Evolutionary conservation across 2,888 invertebrate genomes (phyloP).

Genomic region (Archaeoteleia sp.): DNA sequence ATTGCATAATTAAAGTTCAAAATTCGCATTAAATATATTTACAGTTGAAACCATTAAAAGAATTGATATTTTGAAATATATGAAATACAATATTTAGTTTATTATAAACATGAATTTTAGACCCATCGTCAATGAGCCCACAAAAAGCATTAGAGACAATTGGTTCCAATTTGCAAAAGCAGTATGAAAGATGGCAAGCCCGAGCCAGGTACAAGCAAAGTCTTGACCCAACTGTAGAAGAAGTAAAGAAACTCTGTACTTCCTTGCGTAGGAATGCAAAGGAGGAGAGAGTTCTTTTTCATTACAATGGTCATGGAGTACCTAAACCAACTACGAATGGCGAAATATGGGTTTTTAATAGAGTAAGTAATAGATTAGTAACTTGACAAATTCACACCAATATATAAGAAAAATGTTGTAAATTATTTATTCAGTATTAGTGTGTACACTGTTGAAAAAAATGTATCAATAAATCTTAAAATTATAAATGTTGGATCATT

Average conservation of each 20-base stretch:
- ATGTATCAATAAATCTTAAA: not conserved
- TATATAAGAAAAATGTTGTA: too few species aligned
- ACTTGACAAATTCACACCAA: not conserved
- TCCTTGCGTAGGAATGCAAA: conserved; percentile 97
- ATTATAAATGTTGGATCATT: too few species aligned
- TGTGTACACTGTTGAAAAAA: too few species aligned
- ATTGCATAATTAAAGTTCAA: too few species aligned
- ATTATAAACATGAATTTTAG: too few species aligned
- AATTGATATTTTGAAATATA: too few species aligned
- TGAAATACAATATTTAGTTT: not conserved
- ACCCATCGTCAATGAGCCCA: conserved; percentile 91
- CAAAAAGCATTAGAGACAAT: conserved; percentile 95
- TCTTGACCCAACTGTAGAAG: conserved; percentile 97
- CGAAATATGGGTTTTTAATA: conserved; percentile 99
- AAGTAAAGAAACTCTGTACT: conserved; percentile 97
- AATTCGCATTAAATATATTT: too few species aligned
- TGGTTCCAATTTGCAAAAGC: conserved; percentile 92
- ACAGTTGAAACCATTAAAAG: too few species aligned
- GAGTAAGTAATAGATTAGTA: conserved; percentile 79
- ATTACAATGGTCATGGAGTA: conserved; percentile 99
- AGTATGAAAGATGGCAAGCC: conserved; percentile 99
- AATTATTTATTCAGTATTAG: too few species aligned
- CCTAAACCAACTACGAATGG: conserved; percentile 98
- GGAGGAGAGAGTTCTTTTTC: conserved; percentile 98
- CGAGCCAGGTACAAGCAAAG: conserved; percentile 97